Evolutionary conservation across 2,113 vertebrate genomes (phyloP).

Genomic region (Coptodon bakossiorum): DNA sequence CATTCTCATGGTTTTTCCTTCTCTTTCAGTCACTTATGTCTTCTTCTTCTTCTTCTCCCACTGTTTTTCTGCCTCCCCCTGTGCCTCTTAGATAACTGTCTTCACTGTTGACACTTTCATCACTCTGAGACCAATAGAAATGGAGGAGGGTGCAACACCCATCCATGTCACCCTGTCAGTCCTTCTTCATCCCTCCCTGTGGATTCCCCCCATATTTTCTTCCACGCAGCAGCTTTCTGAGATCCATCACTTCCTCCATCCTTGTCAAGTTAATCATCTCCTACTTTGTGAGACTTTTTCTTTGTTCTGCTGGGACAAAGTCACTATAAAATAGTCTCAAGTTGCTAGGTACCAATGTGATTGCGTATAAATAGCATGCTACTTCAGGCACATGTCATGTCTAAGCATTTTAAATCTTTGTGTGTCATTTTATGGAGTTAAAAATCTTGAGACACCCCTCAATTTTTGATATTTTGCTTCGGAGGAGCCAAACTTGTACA

Average conservation of each 20-base stretch:
- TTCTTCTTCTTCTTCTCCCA: background rate
- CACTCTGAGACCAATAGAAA: conserved; percentile 21
- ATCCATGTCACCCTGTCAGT: conserved; percentile 25
- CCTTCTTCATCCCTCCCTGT: background rate
- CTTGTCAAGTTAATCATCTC: conserved; percentile 6
- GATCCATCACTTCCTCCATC: conserved; percentile 22
- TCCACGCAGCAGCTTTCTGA: background rate
- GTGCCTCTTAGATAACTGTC: conserved; percentile 35
- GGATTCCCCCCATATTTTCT: conserved; percentile 13
- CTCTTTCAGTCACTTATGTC: background rate
- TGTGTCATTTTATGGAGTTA: background rate
- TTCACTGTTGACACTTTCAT: conserved; percentile 30
- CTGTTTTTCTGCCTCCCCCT: conserved; percentile 18
- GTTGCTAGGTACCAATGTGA: background rate
- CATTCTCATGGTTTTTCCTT: conserved; percentile 8
- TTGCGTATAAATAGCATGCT: background rate
- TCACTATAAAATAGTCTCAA: background rate
- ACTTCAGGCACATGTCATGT: background rate
- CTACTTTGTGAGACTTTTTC: background rate
- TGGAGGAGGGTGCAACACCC: conserved; percentile 12
- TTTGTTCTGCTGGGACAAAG: background rate
- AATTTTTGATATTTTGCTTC: background rate
- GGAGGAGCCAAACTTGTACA: background rate
- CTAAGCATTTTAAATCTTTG: background rate
- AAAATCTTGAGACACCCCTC: background rate